Evolutionary conservation across 2,113 vertebrate species (phyloP).

Genomic region (Oryctolagus cuniculus): DNA sequence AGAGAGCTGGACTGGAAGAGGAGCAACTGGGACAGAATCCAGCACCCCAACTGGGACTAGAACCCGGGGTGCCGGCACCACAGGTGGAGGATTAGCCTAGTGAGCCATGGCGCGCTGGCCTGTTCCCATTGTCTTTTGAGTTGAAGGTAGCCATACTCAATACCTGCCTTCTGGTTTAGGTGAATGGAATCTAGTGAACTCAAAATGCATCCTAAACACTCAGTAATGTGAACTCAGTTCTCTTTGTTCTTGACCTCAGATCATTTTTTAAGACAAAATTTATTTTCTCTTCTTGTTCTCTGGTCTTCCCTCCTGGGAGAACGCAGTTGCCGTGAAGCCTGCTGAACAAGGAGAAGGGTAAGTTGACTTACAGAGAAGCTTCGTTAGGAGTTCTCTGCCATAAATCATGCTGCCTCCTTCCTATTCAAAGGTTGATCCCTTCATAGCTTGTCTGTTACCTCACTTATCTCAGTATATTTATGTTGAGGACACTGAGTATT

Average conservation of each 20-base stretch:
- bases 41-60: too few species aligned
- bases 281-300: background rate
- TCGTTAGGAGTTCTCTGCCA: background rate
- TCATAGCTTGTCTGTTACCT: background rate
- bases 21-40: too few species aligned
- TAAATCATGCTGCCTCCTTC: background rate
- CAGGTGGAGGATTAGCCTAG: too few species aligned
- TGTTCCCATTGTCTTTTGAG: background rate
- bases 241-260: slow-evolving; percentile 32
- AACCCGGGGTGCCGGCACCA: too few species aligned
- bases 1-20: too few species aligned
- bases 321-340: background rate
- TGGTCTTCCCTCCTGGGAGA: background rate
- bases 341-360: background rate
- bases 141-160: background rate
- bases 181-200: background rate
- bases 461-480: background rate
- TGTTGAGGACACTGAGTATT: background rate
- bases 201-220: background rate
- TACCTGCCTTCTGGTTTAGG: background rate
- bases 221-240: background rate
- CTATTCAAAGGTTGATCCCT: background rate
- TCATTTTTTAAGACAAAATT: slow-evolving; percentile 15
- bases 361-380: background rate
- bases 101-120: too few species aligned